These are phyloP conservation scores for Kryptolebias ocellatus DNA, from an alignment of 2,797 vertebrate genomes.

Conservation along the genomic window DNA sequence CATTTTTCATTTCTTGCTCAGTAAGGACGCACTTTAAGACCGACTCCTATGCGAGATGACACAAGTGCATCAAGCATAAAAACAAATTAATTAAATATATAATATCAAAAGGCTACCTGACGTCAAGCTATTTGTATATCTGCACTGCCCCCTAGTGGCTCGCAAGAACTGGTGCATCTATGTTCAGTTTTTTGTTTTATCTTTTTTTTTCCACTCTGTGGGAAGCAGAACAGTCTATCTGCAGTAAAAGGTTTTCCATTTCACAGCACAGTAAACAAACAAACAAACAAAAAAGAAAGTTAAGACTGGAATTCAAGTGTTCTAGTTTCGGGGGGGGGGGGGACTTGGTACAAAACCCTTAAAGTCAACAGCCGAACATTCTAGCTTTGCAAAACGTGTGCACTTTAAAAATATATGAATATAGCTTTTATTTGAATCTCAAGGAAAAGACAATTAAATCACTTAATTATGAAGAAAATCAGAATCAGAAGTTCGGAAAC, in stretches of 20 bases:
- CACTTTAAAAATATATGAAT: too few species aligned
- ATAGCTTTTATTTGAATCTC: too few species aligned
- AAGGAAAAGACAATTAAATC: too few species aligned
- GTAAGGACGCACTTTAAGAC: neutral
- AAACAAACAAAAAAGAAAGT: neutral
- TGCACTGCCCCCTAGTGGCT: conserved; percentile 58
- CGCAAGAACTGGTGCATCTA: conserved; percentile 13
- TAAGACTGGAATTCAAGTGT: conserved; percentile 4
- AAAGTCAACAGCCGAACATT: neutral
- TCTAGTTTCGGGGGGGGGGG: neutral
- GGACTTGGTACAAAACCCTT: neutral
- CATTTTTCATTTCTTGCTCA: conserved; percentile 10
- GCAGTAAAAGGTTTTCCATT: conserved; percentile 23
- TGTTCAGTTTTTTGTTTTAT: neutral
- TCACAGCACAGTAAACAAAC: conserved; percentile 25
- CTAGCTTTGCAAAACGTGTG: too few species aligned
- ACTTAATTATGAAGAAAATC: too few species aligned
- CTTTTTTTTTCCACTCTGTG: conserved; percentile 49
- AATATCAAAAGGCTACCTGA: conserved; percentile 2
- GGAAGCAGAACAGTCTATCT: conserved; percentile 25
- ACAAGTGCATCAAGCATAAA: conserved; percentile 18
- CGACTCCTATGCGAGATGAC: conserved; percentile 6
- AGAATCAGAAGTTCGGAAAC: too few species aligned
- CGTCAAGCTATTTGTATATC: neutral
- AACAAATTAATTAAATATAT: neutral